Conservation (phyloP, 2,888 invertebrate genomes). For the Schizaphis graminum region DNA sequence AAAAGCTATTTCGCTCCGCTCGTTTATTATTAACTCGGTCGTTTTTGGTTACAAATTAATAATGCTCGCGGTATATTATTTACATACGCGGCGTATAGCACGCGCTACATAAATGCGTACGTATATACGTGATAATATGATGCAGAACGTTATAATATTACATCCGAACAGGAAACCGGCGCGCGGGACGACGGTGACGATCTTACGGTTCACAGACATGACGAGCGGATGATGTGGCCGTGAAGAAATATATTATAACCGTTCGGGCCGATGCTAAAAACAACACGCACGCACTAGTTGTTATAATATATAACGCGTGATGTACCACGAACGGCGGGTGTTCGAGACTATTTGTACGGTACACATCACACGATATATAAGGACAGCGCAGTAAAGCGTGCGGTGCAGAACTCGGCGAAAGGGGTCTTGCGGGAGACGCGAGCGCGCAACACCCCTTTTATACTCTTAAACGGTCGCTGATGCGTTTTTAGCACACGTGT, state of each 20-base stretch:
- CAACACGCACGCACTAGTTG: conserved; percentile 12
- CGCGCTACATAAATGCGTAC: not conserved
- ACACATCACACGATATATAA: not conserved
- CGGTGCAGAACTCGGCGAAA: not conserved
- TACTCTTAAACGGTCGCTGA: not conserved
- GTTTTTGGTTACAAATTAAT: not conserved
- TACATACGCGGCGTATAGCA: not conserved
- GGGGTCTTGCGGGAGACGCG: not conserved
- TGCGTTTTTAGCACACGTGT: not conserved
- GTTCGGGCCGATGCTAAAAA: conserved; percentile 55
- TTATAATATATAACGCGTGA: not conserved
- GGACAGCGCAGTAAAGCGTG: not conserved
- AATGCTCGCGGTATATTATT: conserved; percentile 28
- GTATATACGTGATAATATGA: not conserved
- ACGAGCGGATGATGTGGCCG: conserved; percentile 4
- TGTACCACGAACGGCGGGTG: not conserved
- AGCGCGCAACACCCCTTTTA: not conserved
- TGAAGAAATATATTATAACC: conserved; percentile 31
- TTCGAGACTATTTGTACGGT: not conserved
- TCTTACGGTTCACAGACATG: conserved; percentile 9
- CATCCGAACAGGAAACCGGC: conserved; percentile 23
- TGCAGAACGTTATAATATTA: not conserved
- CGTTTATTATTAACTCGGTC: conserved; percentile 54
- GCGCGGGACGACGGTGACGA: not conserved
- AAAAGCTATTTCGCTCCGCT: conserved; percentile 34